Evolutionary conservation across 2,113 vertebrate species (phyloP), one percentile per base, ranked within the genome.

Genomic region (Ctenomys sociabilis): DNA sequence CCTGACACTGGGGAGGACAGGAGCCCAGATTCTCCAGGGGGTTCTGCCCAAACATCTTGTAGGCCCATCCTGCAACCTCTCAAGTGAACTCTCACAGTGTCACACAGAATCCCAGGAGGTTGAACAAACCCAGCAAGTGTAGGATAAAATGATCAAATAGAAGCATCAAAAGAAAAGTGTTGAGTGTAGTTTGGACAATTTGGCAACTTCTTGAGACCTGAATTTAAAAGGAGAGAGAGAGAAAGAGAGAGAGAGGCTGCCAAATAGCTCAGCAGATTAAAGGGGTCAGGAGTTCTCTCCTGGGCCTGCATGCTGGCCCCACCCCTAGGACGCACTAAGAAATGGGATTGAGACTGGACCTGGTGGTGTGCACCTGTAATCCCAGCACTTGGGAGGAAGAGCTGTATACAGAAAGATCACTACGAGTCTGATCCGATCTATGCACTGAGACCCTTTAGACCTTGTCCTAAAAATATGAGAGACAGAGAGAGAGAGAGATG

Each of bases 171-270:
- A 80, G 28, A 30, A 32, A 49, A 80, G 30, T 52, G 3, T 17
- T 7, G 7, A 80, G 16, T 49, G 8, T 32, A 52, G 45, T 45
- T 17, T 21, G 17, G 30, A 8, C 30, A 35, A 49, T 14, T 54
- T 21, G 54, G 45, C 45, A 35, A 77, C 40, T 75, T 43, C 37
- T 45, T 43, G 73, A 78, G 75, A 78, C 45, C 68, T 37, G 21
- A 37, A n/a, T 72, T 72, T 21, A 72, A 19, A 3, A 7, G 6
- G 43, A 2, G 40, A 28, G 43, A 12, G 22, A 13, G 40, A 12
- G 37, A 32, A 1, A 9, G 16, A 8, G 1, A 35, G 17, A n/a
- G 1, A n/a, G 16, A 16, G n/a, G n/a, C n/a, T n/a, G n/a, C n/a
- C n/a, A n/a, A n/a, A n/a, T n/a, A n/a, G n/a, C n/a, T n/a, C n/a